A percentile compares a stretch with the other conserved stretches of the same genome.
phyloP scores from a whole-genome alignment of 2,113 vertebrate species.

The Heterotilapia buettikoferi region DNA sequence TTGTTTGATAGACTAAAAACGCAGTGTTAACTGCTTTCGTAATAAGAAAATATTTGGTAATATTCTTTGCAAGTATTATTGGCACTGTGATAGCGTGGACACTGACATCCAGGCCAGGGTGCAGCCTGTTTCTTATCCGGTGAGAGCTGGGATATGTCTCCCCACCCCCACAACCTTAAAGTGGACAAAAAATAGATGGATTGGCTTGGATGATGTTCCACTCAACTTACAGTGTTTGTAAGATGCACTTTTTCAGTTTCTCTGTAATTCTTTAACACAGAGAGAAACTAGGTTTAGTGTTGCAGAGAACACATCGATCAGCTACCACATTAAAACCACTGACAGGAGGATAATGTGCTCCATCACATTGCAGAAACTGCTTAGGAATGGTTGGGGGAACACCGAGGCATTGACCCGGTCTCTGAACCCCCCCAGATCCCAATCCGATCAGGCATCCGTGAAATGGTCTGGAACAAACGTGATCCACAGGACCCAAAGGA shows the following conservation, averaged over 20 bases:
- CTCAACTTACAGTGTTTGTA: not conserved
- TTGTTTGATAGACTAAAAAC: not conserved
- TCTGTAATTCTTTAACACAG: not conserved
- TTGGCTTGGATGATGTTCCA: not conserved
- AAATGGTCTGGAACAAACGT: not conserved
- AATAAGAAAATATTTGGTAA: not conserved
- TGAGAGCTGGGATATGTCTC: not conserved
- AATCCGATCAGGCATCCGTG: not conserved
- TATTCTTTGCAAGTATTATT: not conserved
- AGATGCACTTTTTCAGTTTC: not conserved
- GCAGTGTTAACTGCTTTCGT: not conserved
- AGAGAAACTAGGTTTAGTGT: not conserved
- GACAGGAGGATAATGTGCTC: not conserved
- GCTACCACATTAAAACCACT: not conserved
- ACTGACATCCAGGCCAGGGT: not conserved
- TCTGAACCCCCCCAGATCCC: not conserved
- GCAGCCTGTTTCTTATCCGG: not conserved
- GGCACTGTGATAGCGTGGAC: not conserved
- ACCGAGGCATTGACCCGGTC: not conserved
- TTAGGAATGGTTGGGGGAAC: not conserved
- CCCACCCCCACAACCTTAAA: not conserved
- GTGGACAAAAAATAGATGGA: not conserved
- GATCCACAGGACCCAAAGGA: not conserved
- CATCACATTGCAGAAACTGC: not conserved
- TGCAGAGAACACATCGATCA: not conserved